Conservation (phyloP, 2,113 vertebrate species). For the Leptocoma aspasia region DNA sequence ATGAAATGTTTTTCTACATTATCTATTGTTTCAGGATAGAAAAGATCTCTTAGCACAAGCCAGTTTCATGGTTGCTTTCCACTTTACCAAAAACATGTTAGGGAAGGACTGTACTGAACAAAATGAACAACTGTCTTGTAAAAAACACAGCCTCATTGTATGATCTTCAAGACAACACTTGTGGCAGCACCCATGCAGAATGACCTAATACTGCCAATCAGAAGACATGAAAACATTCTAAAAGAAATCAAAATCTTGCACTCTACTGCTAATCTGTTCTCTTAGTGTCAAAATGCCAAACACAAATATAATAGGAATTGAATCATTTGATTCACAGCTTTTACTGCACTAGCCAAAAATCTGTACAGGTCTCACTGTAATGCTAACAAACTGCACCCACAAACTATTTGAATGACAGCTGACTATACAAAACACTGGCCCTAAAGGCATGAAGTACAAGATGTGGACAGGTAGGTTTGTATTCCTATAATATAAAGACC, state of each 20-base stretch:
- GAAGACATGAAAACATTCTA: background rate
- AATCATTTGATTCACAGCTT: background rate
- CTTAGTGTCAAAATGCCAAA: background rate
- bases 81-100: background rate
- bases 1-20: background rate
- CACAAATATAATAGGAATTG: background rate
- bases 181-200: background rate
- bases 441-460: background rate
- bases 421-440: background rate
- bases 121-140: background rate
- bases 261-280: background rate
- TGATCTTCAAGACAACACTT: accelerated
- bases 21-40: background rate
- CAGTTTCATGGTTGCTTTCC: background rate
- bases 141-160: background rate
- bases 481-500: background rate
- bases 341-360: background rate
- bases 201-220: background rate
- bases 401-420: background rate
- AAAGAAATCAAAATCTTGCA: background rate
- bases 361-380: background rate
- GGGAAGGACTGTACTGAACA: background rate
- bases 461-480: background rate
- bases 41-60: background rate
- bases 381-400: background rate